phyloP scores from a whole-genome alignment of 2,797 vertebrate species.

The Paguma larvata region DNA sequence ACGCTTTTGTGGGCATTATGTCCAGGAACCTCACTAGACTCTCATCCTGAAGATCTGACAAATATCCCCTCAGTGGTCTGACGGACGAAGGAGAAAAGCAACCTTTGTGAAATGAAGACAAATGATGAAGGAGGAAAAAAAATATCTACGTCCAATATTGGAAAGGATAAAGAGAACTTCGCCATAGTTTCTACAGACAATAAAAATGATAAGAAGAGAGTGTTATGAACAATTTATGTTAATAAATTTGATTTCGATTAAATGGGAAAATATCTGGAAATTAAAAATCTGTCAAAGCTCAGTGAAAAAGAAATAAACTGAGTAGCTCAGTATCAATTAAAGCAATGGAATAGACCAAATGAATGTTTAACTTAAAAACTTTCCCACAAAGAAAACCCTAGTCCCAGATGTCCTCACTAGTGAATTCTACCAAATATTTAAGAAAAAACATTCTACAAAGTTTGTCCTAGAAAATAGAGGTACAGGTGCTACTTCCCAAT shows the following conservation, averaged over 20 bases:
- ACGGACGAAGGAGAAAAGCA: neutral
- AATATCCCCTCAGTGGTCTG: neutral
- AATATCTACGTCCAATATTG: neutral
- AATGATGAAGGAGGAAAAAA: neutral
- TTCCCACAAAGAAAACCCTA: neutral
- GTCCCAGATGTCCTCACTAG: neutral
- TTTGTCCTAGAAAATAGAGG: neutral
- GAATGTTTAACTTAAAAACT: neutral
- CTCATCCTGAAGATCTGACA: neutral
- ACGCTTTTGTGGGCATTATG: neutral
- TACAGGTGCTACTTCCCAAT: neutral
- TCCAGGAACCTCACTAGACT: neutral
- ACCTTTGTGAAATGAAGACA: neutral
- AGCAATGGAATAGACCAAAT: neutral
- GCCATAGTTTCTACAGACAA: neutral
- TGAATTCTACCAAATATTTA: conserved; percentile 1
- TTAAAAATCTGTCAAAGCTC: neutral
- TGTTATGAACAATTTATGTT: neutral
- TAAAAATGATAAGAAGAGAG: neutral
- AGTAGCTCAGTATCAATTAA: neutral
- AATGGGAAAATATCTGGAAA: neutral
- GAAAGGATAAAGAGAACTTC: neutral
- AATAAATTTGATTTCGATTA: neutral
- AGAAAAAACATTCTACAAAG: neutral
- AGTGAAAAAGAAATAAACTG: neutral